A percentile compares a stretch with the other conserved stretches of the same genome.
These are phyloP conservation scores for Lycodopsis pacificus DNA, from an alignment of 2,797 vertebrate species.

Conservation along the genomic window DNA sequence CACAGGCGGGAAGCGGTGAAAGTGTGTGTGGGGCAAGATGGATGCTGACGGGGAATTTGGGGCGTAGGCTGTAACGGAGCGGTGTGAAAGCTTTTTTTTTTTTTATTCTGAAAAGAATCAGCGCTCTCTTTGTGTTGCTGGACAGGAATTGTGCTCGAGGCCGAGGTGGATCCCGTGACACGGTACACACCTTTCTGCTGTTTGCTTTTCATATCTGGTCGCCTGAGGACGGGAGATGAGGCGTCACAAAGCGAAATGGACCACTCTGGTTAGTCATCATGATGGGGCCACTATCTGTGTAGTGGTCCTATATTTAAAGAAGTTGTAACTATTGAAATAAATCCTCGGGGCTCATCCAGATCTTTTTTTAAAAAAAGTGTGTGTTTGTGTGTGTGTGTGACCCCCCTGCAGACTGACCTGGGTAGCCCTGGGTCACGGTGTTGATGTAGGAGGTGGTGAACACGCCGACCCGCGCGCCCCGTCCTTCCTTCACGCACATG, in stretches of 20 bases:
- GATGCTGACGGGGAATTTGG: not conserved
- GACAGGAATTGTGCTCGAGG: not conserved
- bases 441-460: conserved; percentile 87
- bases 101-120: not conserved
- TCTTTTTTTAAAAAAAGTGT: not conserved
- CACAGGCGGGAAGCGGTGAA: not conserved
- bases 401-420: conserved; percentile 77
- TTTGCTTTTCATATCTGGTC: conserved; percentile 8
- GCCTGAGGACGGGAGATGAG: conserved; percentile 26
- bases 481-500: conserved; percentile 92
- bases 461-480: conserved; percentile 87
- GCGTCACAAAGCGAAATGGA: conserved; percentile 23
- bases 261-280: not conserved
- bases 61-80: not conserved
- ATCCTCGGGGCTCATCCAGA: too few species aligned
- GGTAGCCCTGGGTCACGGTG: conserved; percentile 85
- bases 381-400: conserved; percentile 3
- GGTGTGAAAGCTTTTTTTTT: not conserved
- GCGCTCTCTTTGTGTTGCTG: not conserved
- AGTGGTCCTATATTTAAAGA: not conserved
- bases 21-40: not conserved
- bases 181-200: not conserved
- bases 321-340: not conserved
- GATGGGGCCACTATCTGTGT: not conserved
- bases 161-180: conserved; percentile 6